Conservation (phyloP, 2,888 invertebrate genomes). For the Gnatocerus cornutus region DNA sequence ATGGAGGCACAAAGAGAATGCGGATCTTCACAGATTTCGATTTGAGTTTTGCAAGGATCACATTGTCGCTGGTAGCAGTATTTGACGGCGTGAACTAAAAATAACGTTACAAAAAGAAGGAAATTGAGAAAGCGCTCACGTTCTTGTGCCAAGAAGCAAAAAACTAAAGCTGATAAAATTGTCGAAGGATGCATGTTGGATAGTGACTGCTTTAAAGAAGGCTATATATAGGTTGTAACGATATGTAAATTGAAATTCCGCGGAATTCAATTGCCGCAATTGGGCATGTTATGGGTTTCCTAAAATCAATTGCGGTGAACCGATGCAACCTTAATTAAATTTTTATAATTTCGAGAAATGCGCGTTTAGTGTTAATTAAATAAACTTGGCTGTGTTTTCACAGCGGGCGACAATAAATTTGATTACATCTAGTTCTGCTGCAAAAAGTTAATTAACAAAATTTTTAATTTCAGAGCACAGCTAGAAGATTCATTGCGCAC, state of each 20-base stretch:
- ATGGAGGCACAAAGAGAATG: not conserved
- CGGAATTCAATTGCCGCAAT: not conserved
- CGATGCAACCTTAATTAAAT: constrained; percentile 1
- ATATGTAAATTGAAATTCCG: constrained; percentile 4
- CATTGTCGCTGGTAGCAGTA: not conserved
- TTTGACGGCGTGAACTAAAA: constrained; percentile 4
- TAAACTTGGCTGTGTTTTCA: no score
- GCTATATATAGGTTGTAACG: constrained; percentile 2
- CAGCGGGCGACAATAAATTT: no score
- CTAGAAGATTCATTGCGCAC: no score
- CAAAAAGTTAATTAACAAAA: no score
- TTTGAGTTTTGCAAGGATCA: not conserved
- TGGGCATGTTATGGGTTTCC: constrained; percentile 1
- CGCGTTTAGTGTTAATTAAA: no score
- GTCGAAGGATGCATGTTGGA: constrained; percentile 2
- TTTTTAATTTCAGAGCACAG: no score
- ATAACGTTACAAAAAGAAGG: not conserved
- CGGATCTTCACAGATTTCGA: not conserved
- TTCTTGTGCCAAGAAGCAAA: constrained; percentile 1
- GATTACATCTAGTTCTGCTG: no score
- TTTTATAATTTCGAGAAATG: not conserved
- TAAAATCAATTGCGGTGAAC: constrained; percentile 2
- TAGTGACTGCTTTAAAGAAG: not conserved
- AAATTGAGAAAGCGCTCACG: not conserved
- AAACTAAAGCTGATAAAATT: not conserved